A percentile compares a stretch with the other conserved stretches of the same genome.
Conservation (phyloP, 2,888 invertebrate genomes). For the Ochropleura leucogaster region DNA sequence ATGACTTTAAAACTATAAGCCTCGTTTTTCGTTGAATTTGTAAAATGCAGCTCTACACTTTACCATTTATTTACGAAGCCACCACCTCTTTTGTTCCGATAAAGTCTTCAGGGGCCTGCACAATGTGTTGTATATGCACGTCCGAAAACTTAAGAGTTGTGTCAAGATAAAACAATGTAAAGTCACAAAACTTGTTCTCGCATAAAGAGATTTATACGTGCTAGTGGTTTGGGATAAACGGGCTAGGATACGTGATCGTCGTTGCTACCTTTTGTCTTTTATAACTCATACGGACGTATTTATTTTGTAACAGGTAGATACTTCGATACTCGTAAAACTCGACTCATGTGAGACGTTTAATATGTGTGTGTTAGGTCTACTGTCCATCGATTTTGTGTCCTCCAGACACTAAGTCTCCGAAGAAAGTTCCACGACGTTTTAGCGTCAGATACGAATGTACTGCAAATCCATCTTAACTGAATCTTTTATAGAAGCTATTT, state of each 20-base stretch:
- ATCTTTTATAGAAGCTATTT: slow-evolving; percentile 33
- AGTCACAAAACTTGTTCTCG: slow-evolving; percentile 58
- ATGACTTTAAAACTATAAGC: slow-evolving; percentile 8
- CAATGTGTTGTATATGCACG: slow-evolving; percentile 38
- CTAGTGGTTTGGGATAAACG: slow-evolving; percentile 59
- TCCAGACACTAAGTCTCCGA: slow-evolving; percentile 53
- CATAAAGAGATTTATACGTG: slow-evolving; percentile 63
- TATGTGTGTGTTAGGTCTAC: slow-evolving; percentile 36
- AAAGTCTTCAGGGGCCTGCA: slow-evolving; percentile 26
- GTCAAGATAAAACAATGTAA: slow-evolving; percentile 57
- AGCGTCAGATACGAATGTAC: slow-evolving; percentile 22
- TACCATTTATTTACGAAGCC: slow-evolving; percentile 18
- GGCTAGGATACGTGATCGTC: slow-evolving; percentile 57
- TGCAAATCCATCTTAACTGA: slow-evolving; percentile 14
- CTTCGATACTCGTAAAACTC: slow-evolving; percentile 60
- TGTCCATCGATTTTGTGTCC: slow-evolving; percentile 60
- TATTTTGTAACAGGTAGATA: slow-evolving; percentile 55
- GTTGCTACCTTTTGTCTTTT: slow-evolving; percentile 57
- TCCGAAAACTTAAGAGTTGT: slow-evolving; percentile 50
- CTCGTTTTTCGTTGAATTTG: slow-evolving; percentile 13
- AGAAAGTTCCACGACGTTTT: slow-evolving; percentile 35
- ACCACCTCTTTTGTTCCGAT: slow-evolving; percentile 18
- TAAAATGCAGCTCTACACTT: slow-evolving; percentile 29
- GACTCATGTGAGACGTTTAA: slow-evolving; percentile 52
- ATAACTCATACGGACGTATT: slow-evolving; percentile 56